Conservation (phyloP, 1,140 invertebrate genomes). For the Melanaphis sacchari region DNA sequence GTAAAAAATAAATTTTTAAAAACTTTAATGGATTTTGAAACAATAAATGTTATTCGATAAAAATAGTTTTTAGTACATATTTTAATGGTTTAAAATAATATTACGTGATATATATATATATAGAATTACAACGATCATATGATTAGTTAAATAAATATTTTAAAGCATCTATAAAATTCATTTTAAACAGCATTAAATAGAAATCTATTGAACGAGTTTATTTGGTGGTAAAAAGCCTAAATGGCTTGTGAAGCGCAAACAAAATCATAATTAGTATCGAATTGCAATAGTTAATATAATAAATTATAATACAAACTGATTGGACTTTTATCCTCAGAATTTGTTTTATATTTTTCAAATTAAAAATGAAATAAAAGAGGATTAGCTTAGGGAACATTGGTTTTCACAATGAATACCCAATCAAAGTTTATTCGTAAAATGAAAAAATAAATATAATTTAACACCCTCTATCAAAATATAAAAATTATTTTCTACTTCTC, state of each 20-base stretch:
- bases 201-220: background rate
- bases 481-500: slow-evolving; percentile 14
- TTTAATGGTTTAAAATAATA: background rate
- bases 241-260: background rate
- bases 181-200: background rate
- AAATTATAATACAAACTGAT: slow-evolving; percentile 5
- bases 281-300: background rate
- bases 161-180: background rate
- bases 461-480: slow-evolving; percentile 1
- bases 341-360: background rate
- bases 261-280: background rate
- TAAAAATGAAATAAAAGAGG: slow-evolving; percentile 31
- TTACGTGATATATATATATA: background rate
- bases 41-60: too few relatives aligned
- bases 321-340: background rate
- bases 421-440: slow-evolving; percentile 39
- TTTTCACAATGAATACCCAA: background rate
- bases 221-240: background rate
- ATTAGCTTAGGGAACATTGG: slow-evolving; percentile 11
- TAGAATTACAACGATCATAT: background rate
- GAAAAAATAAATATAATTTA: background rate
- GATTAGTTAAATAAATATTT: background rate
- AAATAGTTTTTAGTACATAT: background rate
- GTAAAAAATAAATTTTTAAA: background rate
- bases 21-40: too few relatives aligned